Conservation (phyloP, 2,113 vertebrate species). For the Tachysurus fulvidraco region DNA sequence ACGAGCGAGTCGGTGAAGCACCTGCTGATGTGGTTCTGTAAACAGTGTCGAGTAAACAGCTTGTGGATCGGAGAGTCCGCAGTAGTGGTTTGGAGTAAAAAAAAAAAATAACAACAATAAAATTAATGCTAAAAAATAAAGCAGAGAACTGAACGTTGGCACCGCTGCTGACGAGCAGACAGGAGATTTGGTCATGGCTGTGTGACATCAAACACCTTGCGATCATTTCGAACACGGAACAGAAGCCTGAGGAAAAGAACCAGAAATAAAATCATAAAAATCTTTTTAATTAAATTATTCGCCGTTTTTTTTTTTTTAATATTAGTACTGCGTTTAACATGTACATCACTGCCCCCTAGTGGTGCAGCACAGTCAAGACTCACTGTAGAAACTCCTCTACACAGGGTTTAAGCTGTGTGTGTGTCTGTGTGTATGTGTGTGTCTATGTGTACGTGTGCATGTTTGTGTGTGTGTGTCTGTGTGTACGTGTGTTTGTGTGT, state of each 20-base stretch:
- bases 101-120: slow-evolving; percentile 2
- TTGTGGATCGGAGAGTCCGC: slow-evolving; percentile 69
- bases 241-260: not conserved
- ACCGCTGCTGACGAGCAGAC: slow-evolving; percentile 60
- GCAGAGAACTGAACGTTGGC: slow-evolving; percentile 61
- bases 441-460: no score
- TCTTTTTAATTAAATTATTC: no score
- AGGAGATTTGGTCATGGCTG: slow-evolving; percentile 79
- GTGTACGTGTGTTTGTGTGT: no score
- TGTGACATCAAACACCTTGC: slow-evolving; percentile 59
- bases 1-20: slow-evolving; percentile 69
- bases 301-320: no score
- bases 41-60: slow-evolving; percentile 76
- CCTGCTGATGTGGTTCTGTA: slow-evolving; percentile 75
- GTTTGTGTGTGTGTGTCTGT: no score
- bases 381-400: no score
- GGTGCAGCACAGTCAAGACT: not conserved
- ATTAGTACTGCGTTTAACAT: not conserved
- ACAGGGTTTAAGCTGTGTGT: no score
- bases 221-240: slow-evolving; percentile 66
- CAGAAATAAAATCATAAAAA: not conserved
- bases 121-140: slow-evolving; percentile 24
- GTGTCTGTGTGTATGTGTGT: no score
- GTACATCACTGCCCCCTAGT: not conserved
- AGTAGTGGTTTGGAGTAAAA: slow-evolving; percentile 66